Evolutionary conservation across 2,797 vertebrate species (phyloP).

Genomic region (Clarias fuscus): DNA sequence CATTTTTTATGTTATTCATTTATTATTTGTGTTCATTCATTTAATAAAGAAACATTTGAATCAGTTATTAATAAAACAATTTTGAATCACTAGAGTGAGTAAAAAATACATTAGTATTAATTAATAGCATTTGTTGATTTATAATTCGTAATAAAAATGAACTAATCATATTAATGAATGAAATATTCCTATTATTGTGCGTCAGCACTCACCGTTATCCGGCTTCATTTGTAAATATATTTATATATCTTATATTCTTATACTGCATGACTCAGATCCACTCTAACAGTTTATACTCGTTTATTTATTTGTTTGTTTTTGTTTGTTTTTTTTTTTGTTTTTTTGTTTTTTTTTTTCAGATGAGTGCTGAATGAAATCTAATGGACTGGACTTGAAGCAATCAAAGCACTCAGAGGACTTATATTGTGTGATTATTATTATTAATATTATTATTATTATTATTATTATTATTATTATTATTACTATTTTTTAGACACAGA

Average conservation of each 20-base stretch:
- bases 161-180: not conserved
- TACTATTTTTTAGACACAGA: slow-evolving; percentile 10
- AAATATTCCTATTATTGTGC: slow-evolving; percentile 14
- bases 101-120: not conserved
- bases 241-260: slow-evolving; percentile 41
- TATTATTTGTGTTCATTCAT: not conserved
- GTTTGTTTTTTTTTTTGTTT: slow-evolving; percentile 16
- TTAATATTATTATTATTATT: not conserved
- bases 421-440: slow-evolving; percentile 61
- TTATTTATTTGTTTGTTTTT: slow-evolving; percentile 18
- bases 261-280: slow-evolving; percentile 57
- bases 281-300: slow-evolving; percentile 45
- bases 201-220: slow-evolving; percentile 32
- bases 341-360: slow-evolving; percentile 21
- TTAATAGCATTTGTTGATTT: not conserved
- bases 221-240: slow-evolving; percentile 28
- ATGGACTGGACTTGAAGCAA: slow-evolving; percentile 59
- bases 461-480: not conserved
- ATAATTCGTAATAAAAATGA: not conserved
- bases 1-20: too few relatives aligned
- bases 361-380: slow-evolving; percentile 30
- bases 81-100: not conserved
- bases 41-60: not conserved
- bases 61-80: not conserved
- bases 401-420: slow-evolving; percentile 70